Evolutionary conservation across 2,888 invertebrate species (phyloP).

Genomic region (Leptothorax acervorum): DNA sequence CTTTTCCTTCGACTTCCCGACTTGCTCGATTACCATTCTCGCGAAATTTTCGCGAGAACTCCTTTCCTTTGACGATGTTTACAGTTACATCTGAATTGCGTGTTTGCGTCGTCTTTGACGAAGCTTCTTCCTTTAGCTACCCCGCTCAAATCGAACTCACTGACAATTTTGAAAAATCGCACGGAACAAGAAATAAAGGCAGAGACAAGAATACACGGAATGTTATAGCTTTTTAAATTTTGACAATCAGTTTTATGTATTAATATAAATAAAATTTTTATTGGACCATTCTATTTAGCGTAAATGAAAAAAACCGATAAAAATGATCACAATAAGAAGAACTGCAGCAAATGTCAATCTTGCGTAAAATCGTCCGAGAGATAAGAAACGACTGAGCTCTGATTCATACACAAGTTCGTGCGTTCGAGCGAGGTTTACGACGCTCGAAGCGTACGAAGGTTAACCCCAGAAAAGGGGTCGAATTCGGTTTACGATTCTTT

Average conservation of each 20-base stretch:
- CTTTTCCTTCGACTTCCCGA: background rate
- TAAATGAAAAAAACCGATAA: background rate
- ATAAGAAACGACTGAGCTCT: constrained; percentile 32
- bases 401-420: constrained; percentile 55
- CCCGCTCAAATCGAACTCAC: constrained; percentile 21
- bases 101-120: constrained; percentile 29
- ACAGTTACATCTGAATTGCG: constrained; percentile 26
- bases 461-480: constrained; percentile 49
- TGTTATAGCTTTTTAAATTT: background rate
- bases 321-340: constrained; percentile 1
- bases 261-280: background rate
- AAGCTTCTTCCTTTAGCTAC: constrained; percentile 1
- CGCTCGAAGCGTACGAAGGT: constrained; percentile 63
- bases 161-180: constrained; percentile 15
- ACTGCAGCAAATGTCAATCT: constrained; percentile 11
- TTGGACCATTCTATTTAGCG: background rate
- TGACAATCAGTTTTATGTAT: background rate
- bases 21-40: constrained; percentile 37
- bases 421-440: constrained; percentile 65
- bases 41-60: constrained; percentile 32
- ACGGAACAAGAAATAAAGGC: background rate
- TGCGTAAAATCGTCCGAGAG: constrained; percentile 8
- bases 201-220: background rate
- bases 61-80: constrained; percentile 19
- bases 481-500: constrained; percentile 68